phyloP scores from a whole-genome alignment of 1,140 invertebrate species.

The Pseudomyrmex concolor region DNA sequence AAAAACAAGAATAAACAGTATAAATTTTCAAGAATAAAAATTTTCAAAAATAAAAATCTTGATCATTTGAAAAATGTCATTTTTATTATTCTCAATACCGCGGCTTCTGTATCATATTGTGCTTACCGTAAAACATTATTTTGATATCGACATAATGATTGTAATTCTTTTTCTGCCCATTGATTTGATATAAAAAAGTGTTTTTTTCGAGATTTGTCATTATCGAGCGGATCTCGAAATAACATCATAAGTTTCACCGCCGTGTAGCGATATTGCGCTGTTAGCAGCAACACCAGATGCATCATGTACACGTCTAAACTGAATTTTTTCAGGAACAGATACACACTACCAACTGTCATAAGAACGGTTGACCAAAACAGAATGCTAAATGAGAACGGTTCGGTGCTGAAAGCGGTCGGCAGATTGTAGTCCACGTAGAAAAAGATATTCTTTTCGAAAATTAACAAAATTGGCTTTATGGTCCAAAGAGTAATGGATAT shows the following conservation, averaged over 20 bases:
- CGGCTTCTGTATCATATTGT: neutral
- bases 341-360: neutral
- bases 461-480: neutral
- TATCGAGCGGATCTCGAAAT: constrained; percentile 22
- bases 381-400: constrained; percentile 18
- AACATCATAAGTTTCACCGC: neutral
- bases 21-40: too few relatives aligned
- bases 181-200: neutral
- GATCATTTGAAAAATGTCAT: too few relatives aligned
- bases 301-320: constrained; percentile 29
- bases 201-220: neutral
- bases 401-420: neutral
- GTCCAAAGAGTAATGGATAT: neutral
- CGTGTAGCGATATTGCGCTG: constrained; percentile 29
- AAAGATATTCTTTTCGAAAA: neutral
- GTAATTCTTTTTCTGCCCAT: constrained; percentile 1
- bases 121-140: constrained; percentile 27
- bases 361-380: neutral
- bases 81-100: neutral
- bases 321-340: constrained; percentile 32
- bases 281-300: constrained; percentile 21
- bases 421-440: neutral
- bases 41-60: too few relatives aligned
- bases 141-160: constrained; percentile 28
- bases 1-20: too few relatives aligned